Evolutionary conservation across 2,888 invertebrate species (phyloP), one percentile per base, ranked within the genome.

Genomic region (Darwinula stevensoni): DNA sequence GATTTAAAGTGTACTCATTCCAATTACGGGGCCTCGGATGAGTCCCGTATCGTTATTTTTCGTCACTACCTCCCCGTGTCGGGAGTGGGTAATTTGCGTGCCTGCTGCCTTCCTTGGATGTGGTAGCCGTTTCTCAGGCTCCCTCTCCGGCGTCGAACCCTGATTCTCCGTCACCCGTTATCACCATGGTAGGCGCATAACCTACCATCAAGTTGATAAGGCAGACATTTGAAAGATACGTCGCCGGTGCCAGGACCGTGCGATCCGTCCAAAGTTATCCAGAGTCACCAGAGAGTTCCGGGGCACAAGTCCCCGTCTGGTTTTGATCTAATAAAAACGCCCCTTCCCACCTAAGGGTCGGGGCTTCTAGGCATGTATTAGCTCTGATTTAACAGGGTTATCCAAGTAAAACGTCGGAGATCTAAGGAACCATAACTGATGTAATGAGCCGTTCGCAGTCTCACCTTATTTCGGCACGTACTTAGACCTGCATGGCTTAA

Each of bases 141-240:
- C 49, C 51, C 50, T 53, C 52, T 53, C 51, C 37, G 37, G 37
- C 35, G 33, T 38, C 33, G 31, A 32, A 22, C 22, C 64, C 64
- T 64, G 57, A 65, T 65, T 64, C 63, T 59, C 64, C 63, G 63
- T 65, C 62, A 65, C 63, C 60, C 62, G 62, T 65, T 54, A 58
- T 56, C 53, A 61, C 62, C 62, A 63, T 61, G 62, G 61, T 62
- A 62, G 60, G 56, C 62, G 51, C 52, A 54, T 57, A 59, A 54
- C 56, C 58, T 62, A 62, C 62, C 62, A 59, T 63, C 62, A 56
- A 62, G 59, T 59, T 62, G 62, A 63, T 62, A 62, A 56, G 62
- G 60, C 62, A 63, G 62, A 62, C 56, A 62, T 57, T 61, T 60
- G 58, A 61, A 61, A 39, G 43, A 44, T 39, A 35, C 39, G 41